A percentile compares a stretch with the other conserved stretches of the same genome.
These are phyloP conservation scores for Sabatieria punctata DNA, from an alignment of 2,888 invertebrate species.

Conservation along the genomic window DNA sequence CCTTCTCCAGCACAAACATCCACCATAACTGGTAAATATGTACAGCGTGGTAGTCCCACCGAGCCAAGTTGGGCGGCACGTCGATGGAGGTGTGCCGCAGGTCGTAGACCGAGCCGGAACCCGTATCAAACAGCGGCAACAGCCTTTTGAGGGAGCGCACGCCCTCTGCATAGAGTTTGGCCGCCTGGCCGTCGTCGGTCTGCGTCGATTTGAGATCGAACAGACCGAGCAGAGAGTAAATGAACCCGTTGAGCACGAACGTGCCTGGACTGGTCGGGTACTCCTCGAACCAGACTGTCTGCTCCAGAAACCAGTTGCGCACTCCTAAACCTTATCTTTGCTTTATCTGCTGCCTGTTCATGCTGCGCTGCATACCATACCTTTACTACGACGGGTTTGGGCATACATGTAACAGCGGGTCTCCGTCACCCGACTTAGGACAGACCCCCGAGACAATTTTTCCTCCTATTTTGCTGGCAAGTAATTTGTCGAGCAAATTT, in stretches of 20 bases:
- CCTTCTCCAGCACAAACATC: conserved; percentile 58
- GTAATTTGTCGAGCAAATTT: no score
- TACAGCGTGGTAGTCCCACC: conserved; percentile 98
- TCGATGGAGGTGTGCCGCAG: conserved; percentile 67
- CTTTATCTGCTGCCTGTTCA: no score
- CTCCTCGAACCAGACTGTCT: conserved; percentile 88
- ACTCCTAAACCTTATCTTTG: no score
- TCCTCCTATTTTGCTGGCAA: no score
- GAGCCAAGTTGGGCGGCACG: conserved; percentile 70
- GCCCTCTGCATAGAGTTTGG: conserved; percentile 15
- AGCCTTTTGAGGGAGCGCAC: conserved; percentile 59
- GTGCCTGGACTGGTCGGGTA: conserved; percentile 87
- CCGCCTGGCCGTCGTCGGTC: neutral
- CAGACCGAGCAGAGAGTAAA: conserved; percentile 83
- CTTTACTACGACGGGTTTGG: no score
- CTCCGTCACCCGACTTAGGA: no score
- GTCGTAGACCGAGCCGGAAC: conserved; percentile 87
- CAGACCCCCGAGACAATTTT: no score
- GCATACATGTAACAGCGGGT: no score
- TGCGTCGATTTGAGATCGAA: conserved; percentile 55
- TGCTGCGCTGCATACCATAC: no score
- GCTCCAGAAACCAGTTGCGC: conserved; percentile 50
- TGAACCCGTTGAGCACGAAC: conserved; percentile 94
- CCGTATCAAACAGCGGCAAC: conserved; percentile 78
- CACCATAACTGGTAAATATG: conserved; percentile 75